A percentile compares a stretch with the other conserved stretches of the same genome.
These are phyloP conservation scores for Arctopsyche grandis DNA, from an alignment of 1,140 invertebrate genomes.

Conservation along the genomic window DNA sequence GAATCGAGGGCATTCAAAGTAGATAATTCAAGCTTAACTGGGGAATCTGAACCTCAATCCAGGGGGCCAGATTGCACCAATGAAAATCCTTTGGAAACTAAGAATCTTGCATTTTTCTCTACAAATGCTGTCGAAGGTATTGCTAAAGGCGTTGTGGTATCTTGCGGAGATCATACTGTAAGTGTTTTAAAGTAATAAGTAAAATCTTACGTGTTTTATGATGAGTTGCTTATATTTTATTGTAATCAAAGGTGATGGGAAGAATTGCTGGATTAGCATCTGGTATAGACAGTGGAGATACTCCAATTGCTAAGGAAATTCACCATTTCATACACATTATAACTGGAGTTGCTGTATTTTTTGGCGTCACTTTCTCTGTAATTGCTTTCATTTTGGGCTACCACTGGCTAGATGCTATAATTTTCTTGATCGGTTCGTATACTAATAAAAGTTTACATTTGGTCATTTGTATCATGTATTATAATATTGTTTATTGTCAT, in stretches of 20 bases:
- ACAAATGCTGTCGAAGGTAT: slow-evolving; percentile 83
- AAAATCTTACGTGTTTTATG: neutral
- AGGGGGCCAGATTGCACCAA: slow-evolving; percentile 71
- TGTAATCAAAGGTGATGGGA: slow-evolving; percentile 69
- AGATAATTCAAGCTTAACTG: slow-evolving; percentile 74
- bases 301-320: slow-evolving; percentile 83
- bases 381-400: slow-evolving; percentile 77
- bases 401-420: slow-evolving; percentile 78
- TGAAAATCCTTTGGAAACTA: slow-evolving; percentile 78
- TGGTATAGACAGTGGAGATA: slow-evolving; percentile 75
- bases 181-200: neutral
- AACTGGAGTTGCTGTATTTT: slow-evolving; percentile 78
- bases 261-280: slow-evolving; percentile 84
- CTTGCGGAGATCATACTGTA: slow-evolving; percentile 83
- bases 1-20: slow-evolving; percentile 83
- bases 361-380: slow-evolving; percentile 81
- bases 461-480: neutral
- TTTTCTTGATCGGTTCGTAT: slow-evolving; percentile 74
- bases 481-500: neutral
- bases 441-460: neutral
- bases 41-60: slow-evolving; percentile 79
- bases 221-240: slow-evolving; percentile 21
- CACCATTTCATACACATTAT: slow-evolving; percentile 77
- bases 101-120: slow-evolving; percentile 82
- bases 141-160: slow-evolving; percentile 80